Evolutionary conservation across 2,888 invertebrate genomes (phyloP).

Genomic region (Thymelicus acteon): DNA sequence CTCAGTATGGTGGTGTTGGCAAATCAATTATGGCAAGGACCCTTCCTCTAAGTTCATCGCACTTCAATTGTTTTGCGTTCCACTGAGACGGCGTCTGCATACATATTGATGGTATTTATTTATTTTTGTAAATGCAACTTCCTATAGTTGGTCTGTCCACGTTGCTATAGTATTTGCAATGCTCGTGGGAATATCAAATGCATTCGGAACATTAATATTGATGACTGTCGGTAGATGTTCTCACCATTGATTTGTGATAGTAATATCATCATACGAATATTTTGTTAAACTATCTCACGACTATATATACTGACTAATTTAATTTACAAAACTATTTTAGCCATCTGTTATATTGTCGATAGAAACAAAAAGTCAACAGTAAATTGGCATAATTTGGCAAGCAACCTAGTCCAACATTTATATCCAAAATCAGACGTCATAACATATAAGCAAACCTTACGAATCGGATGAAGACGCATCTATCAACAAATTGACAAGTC

Average conservation of each 20-base stretch:
- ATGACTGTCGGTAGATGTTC: slow-evolving; percentile 18
- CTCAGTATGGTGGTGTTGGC: slow-evolving; percentile 54
- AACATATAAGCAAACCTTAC: not conserved
- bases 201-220: slow-evolving; percentile 19
- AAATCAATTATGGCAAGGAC: slow-evolving; percentile 69
- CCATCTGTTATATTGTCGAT: too few relatives aligned
- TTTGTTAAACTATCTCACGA: too few relatives aligned
- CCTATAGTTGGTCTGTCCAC: slow-evolving; percentile 12
- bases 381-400: too few relatives aligned
- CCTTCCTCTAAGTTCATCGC: slow-evolving; percentile 77
- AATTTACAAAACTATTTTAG: too few relatives aligned
- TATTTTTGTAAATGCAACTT: slow-evolving; percentile 37
- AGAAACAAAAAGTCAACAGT: too few relatives aligned
- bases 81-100: slow-evolving; percentile 72
- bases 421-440: too few relatives aligned
- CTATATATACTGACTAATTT: too few relatives aligned
- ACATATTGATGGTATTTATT: slow-evolving; percentile 54
- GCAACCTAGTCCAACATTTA: too few relatives aligned
- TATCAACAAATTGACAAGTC: not conserved
- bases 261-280: too few relatives aligned
- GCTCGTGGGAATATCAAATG: slow-evolving; percentile 31
- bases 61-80: slow-evolving; percentile 72
- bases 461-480: not conserved
- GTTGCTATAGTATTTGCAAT: slow-evolving; percentile 12
- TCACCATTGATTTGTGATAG: not conserved